These are phyloP conservation scores for Eretmocerus hayati DNA, from an alignment of 2,888 invertebrate genomes.

Conservation along the genomic window DNA sequence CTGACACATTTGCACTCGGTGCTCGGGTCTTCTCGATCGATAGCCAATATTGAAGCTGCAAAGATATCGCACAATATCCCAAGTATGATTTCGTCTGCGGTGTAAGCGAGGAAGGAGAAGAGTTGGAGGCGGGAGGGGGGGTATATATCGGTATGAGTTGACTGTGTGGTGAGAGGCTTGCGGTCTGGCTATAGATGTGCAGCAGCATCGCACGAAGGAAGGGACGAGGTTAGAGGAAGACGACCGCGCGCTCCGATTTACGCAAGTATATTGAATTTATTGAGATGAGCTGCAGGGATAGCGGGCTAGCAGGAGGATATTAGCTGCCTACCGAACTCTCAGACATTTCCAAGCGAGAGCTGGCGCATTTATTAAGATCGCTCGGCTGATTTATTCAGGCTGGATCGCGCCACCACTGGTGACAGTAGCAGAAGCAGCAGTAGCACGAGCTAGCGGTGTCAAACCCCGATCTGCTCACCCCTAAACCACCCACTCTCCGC, in stretches of 20 bases:
- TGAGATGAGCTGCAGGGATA: conserved; percentile 47
- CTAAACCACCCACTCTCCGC: background rate
- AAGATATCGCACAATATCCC: conserved; percentile 9
- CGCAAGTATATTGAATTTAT: conserved; percentile 49
- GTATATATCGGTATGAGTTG: too few species aligned
- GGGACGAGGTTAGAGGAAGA: conserved; percentile 6
- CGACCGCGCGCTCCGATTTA: conserved; percentile 38
- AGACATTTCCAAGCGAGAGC: conserved; percentile 33
- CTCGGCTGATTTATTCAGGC: conserved; percentile 41
- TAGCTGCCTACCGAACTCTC: conserved; percentile 44
- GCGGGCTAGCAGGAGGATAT: conserved; percentile 47
- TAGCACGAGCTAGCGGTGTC: background rate
- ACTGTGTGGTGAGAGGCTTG: too few species aligned
- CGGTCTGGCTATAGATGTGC: too few species aligned
- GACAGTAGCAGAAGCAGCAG: background rate
- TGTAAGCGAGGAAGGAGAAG: background rate
- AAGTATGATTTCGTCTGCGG: conserved; percentile 11
- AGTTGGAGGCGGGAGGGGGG: background rate
- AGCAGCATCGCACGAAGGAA: too few species aligned
- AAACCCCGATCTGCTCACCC: background rate
- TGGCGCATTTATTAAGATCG: conserved; percentile 45
- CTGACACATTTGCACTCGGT: too few species aligned
- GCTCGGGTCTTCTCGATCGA: too few species aligned
- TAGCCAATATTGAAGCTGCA: conserved; percentile 13
- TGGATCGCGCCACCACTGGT: background rate